Percentiles rank a stretch among this genome's conserved stretches.
These are phyloP conservation scores for Lochmaea capreae DNA, from an alignment of 2,888 invertebrate species.

Conservation along the genomic window DNA sequence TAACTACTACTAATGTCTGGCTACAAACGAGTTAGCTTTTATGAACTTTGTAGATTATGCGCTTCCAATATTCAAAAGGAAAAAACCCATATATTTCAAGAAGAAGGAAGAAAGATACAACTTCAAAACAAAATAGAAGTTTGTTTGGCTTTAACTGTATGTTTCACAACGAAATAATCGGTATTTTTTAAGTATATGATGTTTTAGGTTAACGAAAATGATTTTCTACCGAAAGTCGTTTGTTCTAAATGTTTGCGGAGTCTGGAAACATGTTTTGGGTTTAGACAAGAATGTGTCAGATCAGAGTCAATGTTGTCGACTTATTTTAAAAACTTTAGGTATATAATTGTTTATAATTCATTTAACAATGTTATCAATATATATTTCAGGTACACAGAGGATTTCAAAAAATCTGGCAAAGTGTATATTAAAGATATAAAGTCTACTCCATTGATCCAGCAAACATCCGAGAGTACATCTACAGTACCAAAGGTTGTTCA, in stretches of 20 bases:
- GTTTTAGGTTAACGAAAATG: constrained; percentile 74
- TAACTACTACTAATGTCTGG: constrained; percentile 69
- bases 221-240: constrained; percentile 77
- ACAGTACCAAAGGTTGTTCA: constrained; percentile 28
- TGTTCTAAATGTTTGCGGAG: constrained; percentile 74
- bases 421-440: constrained; percentile 71
- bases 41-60: constrained; percentile 77
- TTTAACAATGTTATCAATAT: background rate
- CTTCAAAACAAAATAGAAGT: constrained; percentile 74
- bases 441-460: constrained; percentile 34
- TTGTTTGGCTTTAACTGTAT: constrained; percentile 73
- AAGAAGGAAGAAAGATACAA: constrained; percentile 74
- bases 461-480: constrained; percentile 39
- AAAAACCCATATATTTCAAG: constrained; percentile 76
- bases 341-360: constrained; percentile 44
- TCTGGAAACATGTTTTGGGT: constrained; percentile 72
- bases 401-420: constrained; percentile 73
- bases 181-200: constrained; percentile 15
- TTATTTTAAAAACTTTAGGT: constrained; percentile 72
- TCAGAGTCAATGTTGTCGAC: constrained; percentile 77
- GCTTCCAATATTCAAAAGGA: constrained; percentile 75
- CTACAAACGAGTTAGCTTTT: constrained; percentile 77
- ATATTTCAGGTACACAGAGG: constrained; percentile 69
- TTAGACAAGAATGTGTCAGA: constrained; percentile 73
- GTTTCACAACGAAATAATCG: constrained; percentile 40